phyloP scores from a whole-genome alignment of 1,140 invertebrate species.

The Nymphalis io region DNA sequence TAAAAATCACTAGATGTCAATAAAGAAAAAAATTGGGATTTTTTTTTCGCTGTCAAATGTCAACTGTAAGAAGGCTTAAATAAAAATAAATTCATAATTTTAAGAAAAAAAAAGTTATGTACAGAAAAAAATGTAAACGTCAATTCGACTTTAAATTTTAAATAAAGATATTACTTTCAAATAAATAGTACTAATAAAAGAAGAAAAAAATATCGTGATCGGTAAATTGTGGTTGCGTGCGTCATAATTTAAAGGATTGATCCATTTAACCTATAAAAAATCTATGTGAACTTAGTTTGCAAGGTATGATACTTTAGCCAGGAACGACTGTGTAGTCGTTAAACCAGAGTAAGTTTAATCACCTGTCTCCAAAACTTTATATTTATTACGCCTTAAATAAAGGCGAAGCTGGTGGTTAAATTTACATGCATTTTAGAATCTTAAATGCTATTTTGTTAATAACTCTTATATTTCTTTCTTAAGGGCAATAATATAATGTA shows the following conservation, averaged over 20 bases:
- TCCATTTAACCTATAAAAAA: neutral
- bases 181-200: too few relatives aligned
- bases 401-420: conserved; percentile 38
- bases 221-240: conserved; percentile 64
- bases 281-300: neutral
- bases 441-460: conserved; percentile 3
- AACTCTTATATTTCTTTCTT: too few relatives aligned
- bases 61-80: conserved; percentile 9
- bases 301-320: neutral
- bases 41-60: conserved; percentile 15
- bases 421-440: conserved; percentile 37
- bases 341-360: conserved; percentile 38
- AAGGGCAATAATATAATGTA: too few relatives aligned
- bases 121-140: neutral
- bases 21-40: neutral
- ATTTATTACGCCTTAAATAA: neutral
- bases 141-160: neutral
- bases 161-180: too few relatives aligned
- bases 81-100: neutral
- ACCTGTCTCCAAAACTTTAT: conserved; percentile 10
- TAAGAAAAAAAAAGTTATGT: neutral
- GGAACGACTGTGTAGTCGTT: neutral
- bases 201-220: neutral
- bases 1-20: conserved; percentile 7
- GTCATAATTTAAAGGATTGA: neutral